Percentiles rank a stretch among this genome's conserved stretches.
Conservation (phyloP, 2,888 invertebrate genomes). For the Drosophila yooni region DNA sequence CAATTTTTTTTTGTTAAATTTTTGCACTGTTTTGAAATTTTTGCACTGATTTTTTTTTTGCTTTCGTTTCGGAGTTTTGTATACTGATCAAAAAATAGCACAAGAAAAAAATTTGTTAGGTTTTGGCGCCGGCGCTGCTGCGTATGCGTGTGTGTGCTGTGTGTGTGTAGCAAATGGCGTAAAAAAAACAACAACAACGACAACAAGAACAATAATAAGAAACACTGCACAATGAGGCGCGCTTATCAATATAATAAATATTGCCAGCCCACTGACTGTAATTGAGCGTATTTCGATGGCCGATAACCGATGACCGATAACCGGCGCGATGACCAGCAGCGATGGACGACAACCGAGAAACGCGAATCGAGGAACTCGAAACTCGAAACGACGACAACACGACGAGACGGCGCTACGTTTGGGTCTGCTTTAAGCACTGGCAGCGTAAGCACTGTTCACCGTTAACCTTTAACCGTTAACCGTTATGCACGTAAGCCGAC, state of each 20-base stretch:
- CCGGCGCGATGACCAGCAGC: conserved; percentile 21
- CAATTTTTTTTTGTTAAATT: conserved; percentile 19
- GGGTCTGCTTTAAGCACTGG: conserved; percentile 52
- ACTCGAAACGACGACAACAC: conserved; percentile 26
- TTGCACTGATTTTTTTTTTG: conserved; percentile 36
- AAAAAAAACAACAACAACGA: conserved; percentile 7
- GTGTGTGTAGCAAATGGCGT: conserved; percentile 5
- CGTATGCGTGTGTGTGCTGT: conserved; percentile 7
- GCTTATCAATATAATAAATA: conserved; percentile 45
- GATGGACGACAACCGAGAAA: conserved; percentile 4
- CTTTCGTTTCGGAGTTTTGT: conserved; percentile 38
- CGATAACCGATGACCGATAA: conserved; percentile 48
- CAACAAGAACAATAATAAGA: conserved; percentile 16
- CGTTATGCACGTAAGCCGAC: conserved; percentile 22
- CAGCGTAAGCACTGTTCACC: conserved; percentile 52
- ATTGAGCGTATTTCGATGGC: conserved; percentile 40
- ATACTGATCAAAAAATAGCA: conserved; percentile 73
- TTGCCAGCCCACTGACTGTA: conserved; percentile 40
- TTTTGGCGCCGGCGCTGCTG: conserved; percentile 29
- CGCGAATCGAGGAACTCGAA: conserved; percentile 2
- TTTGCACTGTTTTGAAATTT: conserved; percentile 44
- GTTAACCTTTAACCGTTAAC: conserved; percentile 30
- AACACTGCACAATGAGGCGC: conserved; percentile 36
- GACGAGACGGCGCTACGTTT: conserved; percentile 42
- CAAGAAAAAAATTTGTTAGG: conserved; percentile 58